These are phyloP conservation scores for Pinctada fucata DNA, from an alignment of 2,888 invertebrate genomes.

Conservation along the genomic window DNA sequence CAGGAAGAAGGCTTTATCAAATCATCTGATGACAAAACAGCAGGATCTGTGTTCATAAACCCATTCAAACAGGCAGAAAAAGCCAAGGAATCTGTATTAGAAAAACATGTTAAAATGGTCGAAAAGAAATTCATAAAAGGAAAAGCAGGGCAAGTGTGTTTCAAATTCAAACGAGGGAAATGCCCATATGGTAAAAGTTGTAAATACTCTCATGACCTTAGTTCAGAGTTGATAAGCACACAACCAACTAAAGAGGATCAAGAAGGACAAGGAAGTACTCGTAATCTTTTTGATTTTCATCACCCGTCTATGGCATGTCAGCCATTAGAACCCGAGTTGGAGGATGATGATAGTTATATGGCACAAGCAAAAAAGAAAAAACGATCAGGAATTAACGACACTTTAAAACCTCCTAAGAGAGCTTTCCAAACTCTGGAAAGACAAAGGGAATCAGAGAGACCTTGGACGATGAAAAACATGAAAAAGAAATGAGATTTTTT, in stretches of 20 bases:
- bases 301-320: slow-evolving; percentile 9
- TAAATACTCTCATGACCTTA: slow-evolving; percentile 90
- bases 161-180: slow-evolving; percentile 93
- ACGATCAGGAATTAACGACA: slow-evolving; percentile 85
- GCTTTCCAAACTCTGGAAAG: slow-evolving; percentile 82
- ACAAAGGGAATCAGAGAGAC: slow-evolving; percentile 68
- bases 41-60: slow-evolving; percentile 88
- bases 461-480: slow-evolving; percentile 67
- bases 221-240: slow-evolving; percentile 18
- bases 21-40: slow-evolving; percentile 9
- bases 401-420: slow-evolving; percentile 90
- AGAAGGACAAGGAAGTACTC: slow-evolving; percentile 81
- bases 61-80: slow-evolving; percentile 91
- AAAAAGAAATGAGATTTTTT: neutral
- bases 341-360: slow-evolving; percentile 74
- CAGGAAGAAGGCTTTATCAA: slow-evolving; percentile 29
- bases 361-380: slow-evolving; percentile 81
- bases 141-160: slow-evolving; percentile 89
- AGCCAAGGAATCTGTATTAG: slow-evolving; percentile 90
- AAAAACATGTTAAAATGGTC: slow-evolving; percentile 96
- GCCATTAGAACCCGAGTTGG: slow-evolving; percentile 38
- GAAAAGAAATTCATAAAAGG: slow-evolving; percentile 78
- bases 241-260: slow-evolving; percentile 13
- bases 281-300: neutral
- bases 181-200: slow-evolving; percentile 95